phyloP scores from a whole-genome alignment of 2,113 vertebrate genomes.

The Barnardius zonarius region DNA sequence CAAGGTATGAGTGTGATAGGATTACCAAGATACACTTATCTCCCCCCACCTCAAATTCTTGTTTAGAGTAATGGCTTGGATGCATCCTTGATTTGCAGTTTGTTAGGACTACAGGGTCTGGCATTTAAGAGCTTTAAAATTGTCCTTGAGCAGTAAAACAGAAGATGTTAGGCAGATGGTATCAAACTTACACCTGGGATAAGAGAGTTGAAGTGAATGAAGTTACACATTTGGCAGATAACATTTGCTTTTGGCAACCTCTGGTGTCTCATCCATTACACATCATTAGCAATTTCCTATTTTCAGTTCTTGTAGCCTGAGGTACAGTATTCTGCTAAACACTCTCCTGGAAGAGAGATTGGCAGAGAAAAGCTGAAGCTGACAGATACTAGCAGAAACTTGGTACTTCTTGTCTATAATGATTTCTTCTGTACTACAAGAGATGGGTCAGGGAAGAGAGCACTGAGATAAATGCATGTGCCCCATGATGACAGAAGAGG shows the following conservation, averaged over 20 bases:
- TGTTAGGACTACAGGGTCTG: background rate
- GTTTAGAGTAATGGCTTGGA: background rate
- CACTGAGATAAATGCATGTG: background rate
- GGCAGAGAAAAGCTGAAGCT: background rate
- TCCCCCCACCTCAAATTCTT: background rate
- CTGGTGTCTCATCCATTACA: background rate
- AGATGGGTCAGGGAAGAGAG: background rate
- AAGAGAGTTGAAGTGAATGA: background rate
- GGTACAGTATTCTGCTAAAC: background rate
- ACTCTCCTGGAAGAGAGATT: background rate
- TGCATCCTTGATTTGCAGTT: background rate
- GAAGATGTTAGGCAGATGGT: background rate
- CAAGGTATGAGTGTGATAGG: background rate
- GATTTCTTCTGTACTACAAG: background rate
- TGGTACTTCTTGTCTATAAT: background rate
- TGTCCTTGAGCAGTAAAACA: background rate
- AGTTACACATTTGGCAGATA: background rate
- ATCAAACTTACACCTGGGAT: background rate
- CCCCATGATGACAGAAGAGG: background rate
- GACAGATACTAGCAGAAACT: background rate
- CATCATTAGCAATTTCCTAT: background rate
- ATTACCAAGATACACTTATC: background rate
- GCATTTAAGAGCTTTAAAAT: background rate
- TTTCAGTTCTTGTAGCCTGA: background rate
- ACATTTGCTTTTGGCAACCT: conserved; percentile 28